Evolutionary conservation across 2,888 invertebrate species (phyloP), one percentile per base, ranked within the genome.

Genomic region (Cephus sareptanus): DNA sequence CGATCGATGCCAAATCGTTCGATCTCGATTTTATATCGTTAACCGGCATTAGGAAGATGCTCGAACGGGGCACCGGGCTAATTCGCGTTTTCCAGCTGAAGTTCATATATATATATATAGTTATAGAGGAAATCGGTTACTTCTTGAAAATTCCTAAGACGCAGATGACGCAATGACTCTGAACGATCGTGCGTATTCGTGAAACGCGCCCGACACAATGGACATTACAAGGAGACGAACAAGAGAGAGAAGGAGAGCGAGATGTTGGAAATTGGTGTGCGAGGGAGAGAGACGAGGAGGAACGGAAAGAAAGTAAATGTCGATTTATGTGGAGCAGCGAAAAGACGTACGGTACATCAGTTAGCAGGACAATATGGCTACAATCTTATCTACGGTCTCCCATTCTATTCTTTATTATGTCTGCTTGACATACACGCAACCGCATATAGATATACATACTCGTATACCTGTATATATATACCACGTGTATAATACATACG

Each of bases 301-400:
- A 15, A 56, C 56, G 56, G 2, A 56, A 56, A 56, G 56, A 56
- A 56, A 31, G 71, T 34, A 23, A 23, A 30, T 34, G 71, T 71
- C 71, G 71, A 71, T 71, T 71, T 71, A 71, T 34, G 71, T 34
- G 71, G 71, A 71, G 71, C 71, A 34, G 71, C 71, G 71, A 71
- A 71, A 71, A 34, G 34, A 71, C 71, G 71, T 56, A 56, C 56
- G 56, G 23, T 56, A 56, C 71, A 34, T 71, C 71, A 34, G 71
- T 71, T 71, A 71, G 71, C 71, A 34, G 71, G 71, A 71, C 71
- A 75, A 73, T 76, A 71, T 75, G 69, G 69, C 71, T 73, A 76
- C 79, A 78, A 79, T 78, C 78, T 77, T 75, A 77, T 76, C 74
- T 81, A 75, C 77, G 75, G 73, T 75, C 15, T 71, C 71, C 71